A percentile compares a stretch with the other conserved stretches of the same genome.
These are phyloP conservation scores for Neocrepidodera transversa DNA, from an alignment of 2,888 invertebrate genomes.

Conservation along the genomic window DNA sequence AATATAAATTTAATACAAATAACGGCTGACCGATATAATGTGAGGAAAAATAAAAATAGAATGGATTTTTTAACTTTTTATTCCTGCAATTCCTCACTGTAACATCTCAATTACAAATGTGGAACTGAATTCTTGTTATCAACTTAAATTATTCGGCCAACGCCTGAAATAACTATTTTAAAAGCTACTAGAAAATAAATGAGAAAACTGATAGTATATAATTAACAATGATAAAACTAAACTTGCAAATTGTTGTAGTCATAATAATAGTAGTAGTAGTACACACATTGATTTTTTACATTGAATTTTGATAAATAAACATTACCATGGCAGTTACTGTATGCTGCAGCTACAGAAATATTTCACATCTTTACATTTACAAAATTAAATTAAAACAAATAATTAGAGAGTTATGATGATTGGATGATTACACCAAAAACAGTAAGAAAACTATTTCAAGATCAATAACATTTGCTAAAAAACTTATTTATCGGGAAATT, in stretches of 20 bases:
- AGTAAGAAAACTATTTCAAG: constrained; percentile 27
- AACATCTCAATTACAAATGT: constrained; percentile 55
- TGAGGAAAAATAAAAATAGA: too few species aligned
- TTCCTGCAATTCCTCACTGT: constrained; percentile 52
- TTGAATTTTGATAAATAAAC: constrained; percentile 36
- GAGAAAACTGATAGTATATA: constrained; percentile 43
- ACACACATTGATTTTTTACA: constrained; percentile 53
- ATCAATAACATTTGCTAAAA: constrained; percentile 15
- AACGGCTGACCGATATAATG: too few species aligned
- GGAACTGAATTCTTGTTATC: constrained; percentile 54
- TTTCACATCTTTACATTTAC: constrained; percentile 38
- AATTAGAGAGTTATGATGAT: constrained; percentile 28
- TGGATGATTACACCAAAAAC: constrained; percentile 14
- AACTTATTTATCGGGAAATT: not conserved
- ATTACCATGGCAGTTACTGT: constrained; percentile 45
- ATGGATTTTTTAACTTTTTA: constrained; percentile 39
- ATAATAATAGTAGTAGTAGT: constrained; percentile 50
- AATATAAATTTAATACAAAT: too few species aligned
- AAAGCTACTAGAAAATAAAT: constrained; percentile 49
- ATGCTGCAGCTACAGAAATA: constrained; percentile 42
- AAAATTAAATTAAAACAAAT: constrained; percentile 24
- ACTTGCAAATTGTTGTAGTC: constrained; percentile 48
- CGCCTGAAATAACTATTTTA: constrained; percentile 51
- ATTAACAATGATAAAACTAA: constrained; percentile 49
- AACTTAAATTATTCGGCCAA: constrained; percentile 51